Conservation (phyloP, 2,113 vertebrate genomes). For the Coryphaenoides rupestris region DNA sequence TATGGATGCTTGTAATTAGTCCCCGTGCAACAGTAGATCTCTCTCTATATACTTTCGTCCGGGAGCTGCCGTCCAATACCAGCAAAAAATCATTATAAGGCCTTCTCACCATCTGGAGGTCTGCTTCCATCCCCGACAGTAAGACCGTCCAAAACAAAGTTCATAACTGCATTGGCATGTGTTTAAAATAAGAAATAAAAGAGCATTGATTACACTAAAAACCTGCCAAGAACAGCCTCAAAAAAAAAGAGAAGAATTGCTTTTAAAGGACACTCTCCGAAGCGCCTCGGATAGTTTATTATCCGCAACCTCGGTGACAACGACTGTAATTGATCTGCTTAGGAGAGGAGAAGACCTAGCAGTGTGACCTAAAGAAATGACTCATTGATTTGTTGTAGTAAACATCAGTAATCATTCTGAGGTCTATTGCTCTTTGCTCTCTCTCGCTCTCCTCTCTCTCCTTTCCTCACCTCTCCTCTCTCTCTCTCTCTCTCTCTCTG, state of each 20-base stretch:
- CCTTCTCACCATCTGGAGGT: conserved; percentile 47
- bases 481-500: not conserved
- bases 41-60: conserved; percentile 38
- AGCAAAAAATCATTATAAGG: conserved; percentile 32
- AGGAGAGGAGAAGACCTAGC: conserved; percentile 6
- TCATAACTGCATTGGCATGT: conserved; percentile 4
- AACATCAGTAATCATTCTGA: conserved; percentile 31
- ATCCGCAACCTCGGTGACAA: not conserved
- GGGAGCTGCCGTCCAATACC: conserved; percentile 26
- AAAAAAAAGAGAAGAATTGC: not conserved
- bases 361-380: conserved; percentile 34
- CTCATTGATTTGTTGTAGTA: conserved; percentile 35
- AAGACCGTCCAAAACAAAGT: conserved; percentile 6
- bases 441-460: no score
- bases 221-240: conserved; percentile 5
- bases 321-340: conserved; percentile 10
- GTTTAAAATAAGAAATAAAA: no score
- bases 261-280: conserved; percentile 6
- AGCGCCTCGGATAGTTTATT: not conserved
- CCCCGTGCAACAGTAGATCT: conserved; percentile 35
- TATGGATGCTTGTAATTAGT: conserved; percentile 2
- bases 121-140: conserved; percentile 25
- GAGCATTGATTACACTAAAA: conserved; percentile 12
- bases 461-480: no score
- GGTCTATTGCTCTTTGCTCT: not conserved